Evolutionary conservation across 2,888 invertebrate genomes (phyloP).

Genomic region (Slavum lentiscoides): DNA sequence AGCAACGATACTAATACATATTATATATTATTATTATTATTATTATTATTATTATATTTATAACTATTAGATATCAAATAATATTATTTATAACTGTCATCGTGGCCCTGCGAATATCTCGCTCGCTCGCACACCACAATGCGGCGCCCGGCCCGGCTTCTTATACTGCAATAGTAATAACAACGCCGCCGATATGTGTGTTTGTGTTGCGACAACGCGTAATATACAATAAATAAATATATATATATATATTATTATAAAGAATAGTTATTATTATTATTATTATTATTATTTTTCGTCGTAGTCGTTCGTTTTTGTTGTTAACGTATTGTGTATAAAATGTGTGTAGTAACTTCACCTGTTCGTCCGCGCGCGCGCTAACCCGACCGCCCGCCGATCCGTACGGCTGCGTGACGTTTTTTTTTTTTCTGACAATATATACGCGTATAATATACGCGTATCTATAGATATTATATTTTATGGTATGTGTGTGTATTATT

Average conservation of each 20-base stretch:
- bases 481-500: neutral
- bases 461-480: neutral
- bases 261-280: constrained; percentile 10
- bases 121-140: constrained; percentile 13
- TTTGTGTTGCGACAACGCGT: constrained; percentile 26
- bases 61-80: no score
- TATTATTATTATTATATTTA: no score
- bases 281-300: constrained; percentile 6
- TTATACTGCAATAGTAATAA: neutral
- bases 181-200: neutral
- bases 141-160: constrained; percentile 7
- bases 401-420: neutral
- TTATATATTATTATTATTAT: no score
- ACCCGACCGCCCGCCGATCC: neutral
- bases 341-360: constrained; percentile 26
- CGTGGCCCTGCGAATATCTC: no score
- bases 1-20: no score
- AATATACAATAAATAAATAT: constrained; percentile 1
- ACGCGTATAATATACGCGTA: neutral
- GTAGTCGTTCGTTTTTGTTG: neutral
- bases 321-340: constrained; percentile 6
- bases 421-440: neutral
- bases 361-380: neutral
- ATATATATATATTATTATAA: neutral
- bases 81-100: no score